A percentile compares a stretch with the other conserved stretches of the same genome.
These are phyloP conservation scores for Epistrophe grossulariae DNA, from an alignment of 2,888 invertebrate genomes.

Conservation along the genomic window DNA sequence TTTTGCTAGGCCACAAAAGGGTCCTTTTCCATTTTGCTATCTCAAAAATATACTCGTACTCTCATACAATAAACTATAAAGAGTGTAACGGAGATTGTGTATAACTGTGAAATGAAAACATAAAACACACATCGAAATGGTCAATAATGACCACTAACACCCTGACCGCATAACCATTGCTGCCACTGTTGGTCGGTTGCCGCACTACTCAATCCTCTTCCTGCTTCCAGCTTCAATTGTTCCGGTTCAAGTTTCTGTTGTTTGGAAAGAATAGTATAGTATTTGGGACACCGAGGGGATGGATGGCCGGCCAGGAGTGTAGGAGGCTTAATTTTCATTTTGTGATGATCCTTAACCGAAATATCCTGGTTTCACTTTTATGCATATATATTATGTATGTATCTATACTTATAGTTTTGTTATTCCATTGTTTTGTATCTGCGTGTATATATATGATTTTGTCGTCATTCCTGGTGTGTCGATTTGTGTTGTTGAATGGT, in stretches of 20 bases:
- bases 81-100: constrained; percentile 58
- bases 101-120: constrained; percentile 71
- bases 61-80: constrained; percentile 52
- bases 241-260: constrained; percentile 45
- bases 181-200: constrained; percentile 40
- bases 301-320: background rate
- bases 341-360: constrained; percentile 70
- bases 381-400: background rate
- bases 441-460: constrained; percentile 8
- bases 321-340: constrained; percentile 45
- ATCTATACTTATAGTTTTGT: background rate
- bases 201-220: constrained; percentile 50
- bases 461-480: constrained; percentile 39
- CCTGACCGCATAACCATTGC: constrained; percentile 46
- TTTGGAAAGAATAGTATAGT: background rate
- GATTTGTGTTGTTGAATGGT: constrained; percentile 28
- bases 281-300: background rate
- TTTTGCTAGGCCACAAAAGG: constrained; percentile 34
- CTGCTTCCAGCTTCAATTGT: constrained; percentile 28
- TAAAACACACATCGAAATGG: constrained; percentile 74
- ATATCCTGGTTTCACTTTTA: constrained; percentile 67
- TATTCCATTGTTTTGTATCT: constrained; percentile 44
- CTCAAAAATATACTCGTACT: constrained; percentile 49
- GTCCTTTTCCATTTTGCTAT: constrained; percentile 16
- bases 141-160: constrained; percentile 72